Evolutionary conservation across 30 jellyfish, hydroid and myxozoan species (phyloP), one percentile per base, ranked within the genome.

Genomic region (Cassiopea andromeda): DNA sequence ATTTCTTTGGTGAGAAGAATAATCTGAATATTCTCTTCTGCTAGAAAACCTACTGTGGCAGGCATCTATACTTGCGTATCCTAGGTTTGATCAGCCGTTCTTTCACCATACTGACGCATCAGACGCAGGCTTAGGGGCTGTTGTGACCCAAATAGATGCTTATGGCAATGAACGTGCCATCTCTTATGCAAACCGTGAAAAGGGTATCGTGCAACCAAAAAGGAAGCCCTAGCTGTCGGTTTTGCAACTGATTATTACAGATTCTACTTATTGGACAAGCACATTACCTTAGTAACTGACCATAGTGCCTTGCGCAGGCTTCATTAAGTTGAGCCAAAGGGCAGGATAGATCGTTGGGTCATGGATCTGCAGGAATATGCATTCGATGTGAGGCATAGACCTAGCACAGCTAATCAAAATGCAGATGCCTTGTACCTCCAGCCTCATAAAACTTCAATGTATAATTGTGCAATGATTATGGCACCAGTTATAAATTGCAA

Each of bases 221-320:
- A 91, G 92, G 97, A 84, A 48, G 85, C 83, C 46, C 73, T 91
- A 8, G 97, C 92, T 38, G 83, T 91, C 7, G 76, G 84, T n/a
- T 77, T 54, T n/a, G 97, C 92, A 1, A 60, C 71, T 1, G 57
- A 80, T 38, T 60, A 84, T 15, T 91, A n/a, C 82, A 78, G 88
- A 4, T 75, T 4, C 43, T 91, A 91, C 64, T 60, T 91, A 57
- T 70, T 73, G 8, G 95, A 95, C 18, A 46, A 48, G 9, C 43
- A 48, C 9, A 75, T 91, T 61, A 50, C 82, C 17, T 6, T 91
- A 67, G 58, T 71, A 19, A 91, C 97, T 46, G 97, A 91, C 48
- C 91, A 91, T 77, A 81, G 94, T 54, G 88, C 97, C 2, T 67
- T 91, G 15, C 83, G 86, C 38, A 84, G 94, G 94, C 84, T 91